Conservation (phyloP, 2,797 vertebrate species). For the Yasuhikotakia modesta region DNA sequence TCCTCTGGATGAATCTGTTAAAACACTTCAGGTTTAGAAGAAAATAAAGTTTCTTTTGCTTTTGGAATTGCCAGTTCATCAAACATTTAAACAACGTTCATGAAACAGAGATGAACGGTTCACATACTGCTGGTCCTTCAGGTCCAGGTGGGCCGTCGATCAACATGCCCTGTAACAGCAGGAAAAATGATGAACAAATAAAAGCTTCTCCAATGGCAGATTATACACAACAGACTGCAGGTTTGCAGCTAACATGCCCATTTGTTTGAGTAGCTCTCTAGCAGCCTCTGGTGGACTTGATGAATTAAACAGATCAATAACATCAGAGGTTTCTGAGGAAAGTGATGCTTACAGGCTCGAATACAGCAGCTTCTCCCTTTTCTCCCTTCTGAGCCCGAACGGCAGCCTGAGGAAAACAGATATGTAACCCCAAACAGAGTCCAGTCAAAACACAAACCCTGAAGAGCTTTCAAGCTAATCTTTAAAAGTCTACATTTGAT, state of each 20-base stretch:
- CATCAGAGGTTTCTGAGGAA: neutral
- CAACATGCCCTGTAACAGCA: constrained; percentile 83
- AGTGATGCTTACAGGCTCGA: constrained; percentile 86
- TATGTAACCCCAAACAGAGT: constrained; percentile 81
- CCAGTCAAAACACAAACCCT: constrained; percentile 68
- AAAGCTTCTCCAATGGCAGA: neutral
- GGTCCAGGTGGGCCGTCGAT: constrained; percentile 90
- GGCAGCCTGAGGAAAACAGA: constrained; percentile 85
- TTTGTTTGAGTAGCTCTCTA: neutral
- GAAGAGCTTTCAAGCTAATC: neutral
- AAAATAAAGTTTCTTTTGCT: too few species aligned
- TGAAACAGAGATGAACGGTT: neutral
- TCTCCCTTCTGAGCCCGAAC: constrained; percentile 86
- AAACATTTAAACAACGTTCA: too few species aligned
- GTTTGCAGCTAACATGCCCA: neutral
- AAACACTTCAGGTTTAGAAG: too few species aligned
- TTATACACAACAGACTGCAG: neutral
- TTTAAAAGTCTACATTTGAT: neutral
- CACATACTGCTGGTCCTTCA: constrained; percentile 89
- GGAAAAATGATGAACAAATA: neutral
- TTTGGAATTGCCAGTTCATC: too few species aligned
- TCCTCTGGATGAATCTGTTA: too few species aligned
- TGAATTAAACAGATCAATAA: neutral
- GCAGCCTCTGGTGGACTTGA: constrained; percentile 20
- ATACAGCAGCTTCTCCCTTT: constrained; percentile 87